These are phyloP conservation scores for Gasterosteus aculeatus DNA, from an alignment of 2,113 vertebrate species.

Conservation along the genomic window DNA sequence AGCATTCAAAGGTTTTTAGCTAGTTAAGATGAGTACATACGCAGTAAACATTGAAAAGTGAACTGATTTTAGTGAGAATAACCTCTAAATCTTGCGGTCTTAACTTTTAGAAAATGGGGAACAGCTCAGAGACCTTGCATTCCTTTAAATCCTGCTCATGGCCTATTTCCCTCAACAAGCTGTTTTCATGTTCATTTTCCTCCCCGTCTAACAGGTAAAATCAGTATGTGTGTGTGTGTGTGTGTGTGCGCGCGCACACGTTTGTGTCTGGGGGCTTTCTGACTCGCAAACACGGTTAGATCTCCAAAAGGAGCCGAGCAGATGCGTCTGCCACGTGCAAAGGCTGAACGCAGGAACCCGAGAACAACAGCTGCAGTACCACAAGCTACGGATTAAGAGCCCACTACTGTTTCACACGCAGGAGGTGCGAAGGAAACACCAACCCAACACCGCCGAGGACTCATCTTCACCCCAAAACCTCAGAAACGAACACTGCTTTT, in stretches of 20 bases:
- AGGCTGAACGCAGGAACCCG: slow-evolving; percentile 39
- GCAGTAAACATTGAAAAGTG: neutral
- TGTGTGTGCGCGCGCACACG: slow-evolving; percentile 6
- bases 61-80: neutral
- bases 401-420: slow-evolving; percentile 43
- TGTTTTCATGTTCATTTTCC: slow-evolving; percentile 37
- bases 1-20: neutral
- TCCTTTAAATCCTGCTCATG: slow-evolving; percentile 34
- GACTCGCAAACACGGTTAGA: slow-evolving; percentile 35
- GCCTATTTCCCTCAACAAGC: slow-evolving; percentile 41
- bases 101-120: slow-evolving; percentile 9
- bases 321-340: slow-evolving; percentile 42
- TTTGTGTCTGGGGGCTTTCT: slow-evolving; percentile 27
- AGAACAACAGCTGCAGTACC: slow-evolving; percentile 60
- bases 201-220: slow-evolving; percentile 17
- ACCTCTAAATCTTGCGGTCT: neutral
- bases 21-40: neutral
- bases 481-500: neutral
- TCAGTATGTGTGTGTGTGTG: neutral
- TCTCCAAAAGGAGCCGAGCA: slow-evolving; percentile 34
- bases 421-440: slow-evolving; percentile 5
- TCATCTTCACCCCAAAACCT: neutral
- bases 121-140: neutral
- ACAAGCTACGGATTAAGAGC: slow-evolving; percentile 59
- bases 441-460: neutral